Percentiles rank a stretch among this genome's conserved stretches.
These are phyloP conservation scores for Cryptus viduatorius DNA, from an alignment of 2,888 invertebrate species.

Conservation along the genomic window DNA sequence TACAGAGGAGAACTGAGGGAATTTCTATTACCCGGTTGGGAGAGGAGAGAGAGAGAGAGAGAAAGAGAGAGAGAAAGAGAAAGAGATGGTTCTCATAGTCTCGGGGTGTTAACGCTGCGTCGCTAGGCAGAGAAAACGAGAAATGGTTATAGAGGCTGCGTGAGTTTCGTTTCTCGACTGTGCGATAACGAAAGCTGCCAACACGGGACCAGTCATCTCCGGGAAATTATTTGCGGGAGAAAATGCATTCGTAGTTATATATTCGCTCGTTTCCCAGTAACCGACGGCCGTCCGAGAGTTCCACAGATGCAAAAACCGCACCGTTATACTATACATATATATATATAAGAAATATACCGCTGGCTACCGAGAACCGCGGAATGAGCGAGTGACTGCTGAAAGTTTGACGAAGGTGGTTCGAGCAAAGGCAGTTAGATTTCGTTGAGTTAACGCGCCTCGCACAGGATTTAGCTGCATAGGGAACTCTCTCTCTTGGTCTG, in stretches of 20 bases:
- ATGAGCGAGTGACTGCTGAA: slow-evolving; percentile 33
- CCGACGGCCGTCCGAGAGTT: not conserved
- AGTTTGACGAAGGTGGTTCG: slow-evolving; percentile 6
- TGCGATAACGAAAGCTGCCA: slow-evolving; percentile 2
- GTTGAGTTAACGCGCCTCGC: not conserved
- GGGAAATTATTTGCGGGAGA: slow-evolving; percentile 27
- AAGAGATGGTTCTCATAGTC: slow-evolving; percentile 29
- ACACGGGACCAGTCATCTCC: not conserved
- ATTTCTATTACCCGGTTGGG: slow-evolving; percentile 41
- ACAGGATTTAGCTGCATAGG: not conserved
- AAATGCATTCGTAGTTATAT: slow-evolving; percentile 14
- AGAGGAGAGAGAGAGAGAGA: not conserved
- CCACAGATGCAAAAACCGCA: slow-evolving; percentile 29
- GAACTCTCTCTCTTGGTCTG: not conserved
- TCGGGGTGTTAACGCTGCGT: slow-evolving; percentile 3
- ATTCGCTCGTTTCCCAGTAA: not conserved
- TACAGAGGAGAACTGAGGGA: slow-evolving; percentile 26
- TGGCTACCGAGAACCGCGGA: not conserved
- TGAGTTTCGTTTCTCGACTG: slow-evolving; percentile 11
- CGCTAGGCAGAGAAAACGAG: slow-evolving; percentile 1
- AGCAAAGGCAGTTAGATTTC: not conserved
- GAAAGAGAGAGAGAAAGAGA: no score
- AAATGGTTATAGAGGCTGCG: not conserved
- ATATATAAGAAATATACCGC: not conserved
- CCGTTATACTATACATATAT: not conserved